A percentile compares a stretch with the other conserved stretches of the same genome.
Conservation (phyloP, 2,113 vertebrate genomes). For the Orycteropus afer region DNA sequence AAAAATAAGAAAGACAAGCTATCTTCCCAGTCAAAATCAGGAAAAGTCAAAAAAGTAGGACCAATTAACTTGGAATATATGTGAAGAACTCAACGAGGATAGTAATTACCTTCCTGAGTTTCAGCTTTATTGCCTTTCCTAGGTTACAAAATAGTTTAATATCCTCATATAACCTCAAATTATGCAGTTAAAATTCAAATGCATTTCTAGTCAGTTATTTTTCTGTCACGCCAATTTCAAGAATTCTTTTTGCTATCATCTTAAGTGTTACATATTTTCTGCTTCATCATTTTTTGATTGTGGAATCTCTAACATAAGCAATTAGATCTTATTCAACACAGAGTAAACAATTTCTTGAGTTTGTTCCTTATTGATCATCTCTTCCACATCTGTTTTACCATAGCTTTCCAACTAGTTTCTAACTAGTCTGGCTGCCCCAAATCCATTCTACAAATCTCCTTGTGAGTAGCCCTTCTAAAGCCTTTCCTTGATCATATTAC, state of each 20-base stretch:
- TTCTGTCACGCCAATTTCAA: background rate
- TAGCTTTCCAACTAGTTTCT: background rate
- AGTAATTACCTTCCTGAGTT: background rate
- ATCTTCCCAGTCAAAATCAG: background rate
- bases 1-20: too few relatives aligned
- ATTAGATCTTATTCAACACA: background rate
- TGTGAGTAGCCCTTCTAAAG: background rate
- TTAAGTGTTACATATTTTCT: background rate
- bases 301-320: background rate
- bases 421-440: background rate
- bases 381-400: background rate
- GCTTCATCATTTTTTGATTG: background rate
- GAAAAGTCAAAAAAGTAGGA: background rate
- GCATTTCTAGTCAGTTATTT: conserved; percentile 4
- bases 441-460: background rate
- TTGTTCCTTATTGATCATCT: background rate
- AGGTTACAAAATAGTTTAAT: background rate
- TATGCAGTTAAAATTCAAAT: conserved; percentile 7
- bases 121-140: background rate
- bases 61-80: background rate
- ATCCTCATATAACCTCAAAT: conserved; percentile 19
- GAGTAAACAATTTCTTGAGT: background rate
- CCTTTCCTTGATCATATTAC: background rate
- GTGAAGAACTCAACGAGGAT: background rate
- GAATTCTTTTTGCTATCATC: background rate